A percentile compares a stretch with the other conserved stretches of the same genome.
phyloP scores from a whole-genome alignment of 2,113 vertebrate genomes.

The Coregonus clupeaformis region DNA sequence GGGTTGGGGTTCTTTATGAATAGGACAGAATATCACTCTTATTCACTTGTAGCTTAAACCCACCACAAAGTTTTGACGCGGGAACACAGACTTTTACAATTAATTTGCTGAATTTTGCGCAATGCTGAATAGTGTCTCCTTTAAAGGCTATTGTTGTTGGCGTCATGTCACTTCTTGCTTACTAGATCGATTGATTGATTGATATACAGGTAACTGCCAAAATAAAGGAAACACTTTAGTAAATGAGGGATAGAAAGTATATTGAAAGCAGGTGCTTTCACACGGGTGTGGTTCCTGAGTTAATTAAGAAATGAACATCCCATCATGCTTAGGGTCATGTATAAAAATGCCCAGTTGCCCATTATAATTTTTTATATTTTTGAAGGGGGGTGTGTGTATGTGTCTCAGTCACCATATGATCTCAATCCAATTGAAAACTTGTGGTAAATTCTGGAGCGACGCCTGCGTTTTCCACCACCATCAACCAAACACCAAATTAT shows the following conservation, averaged over 20 bases:
- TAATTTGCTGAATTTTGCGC: not conserved
- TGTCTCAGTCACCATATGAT: slow-evolving; percentile 72
- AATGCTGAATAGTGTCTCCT: slow-evolving; percentile 32
- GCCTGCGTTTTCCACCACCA: slow-evolving; percentile 57
- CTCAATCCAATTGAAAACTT: slow-evolving; percentile 20
- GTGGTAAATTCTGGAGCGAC: no score
- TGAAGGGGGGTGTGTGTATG: slow-evolving; percentile 40
- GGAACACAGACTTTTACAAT: slow-evolving; percentile 8
- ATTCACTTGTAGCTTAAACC: slow-evolving; percentile 16
- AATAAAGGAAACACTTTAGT: no score
- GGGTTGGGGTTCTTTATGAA: no score
- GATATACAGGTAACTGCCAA: no score
- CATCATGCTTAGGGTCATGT: no score
- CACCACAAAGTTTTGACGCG: slow-evolving; percentile 25
- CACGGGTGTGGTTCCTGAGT: no score
- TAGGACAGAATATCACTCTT: not conserved
- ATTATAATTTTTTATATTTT: no score
- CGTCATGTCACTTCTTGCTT: slow-evolving; percentile 43
- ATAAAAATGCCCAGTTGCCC: slow-evolving; percentile 29
- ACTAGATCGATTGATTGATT: slow-evolving; percentile 13
- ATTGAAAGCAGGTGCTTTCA: no score
- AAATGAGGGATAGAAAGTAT: no score
- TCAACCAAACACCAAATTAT: no score
- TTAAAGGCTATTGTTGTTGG: slow-evolving; percentile 40
- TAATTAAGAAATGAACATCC: no score